Evolutionary conservation across 2,797 vertebrate species (phyloP), one percentile per base, ranked within the genome.

Genomic region (Carapus acus): DNA sequence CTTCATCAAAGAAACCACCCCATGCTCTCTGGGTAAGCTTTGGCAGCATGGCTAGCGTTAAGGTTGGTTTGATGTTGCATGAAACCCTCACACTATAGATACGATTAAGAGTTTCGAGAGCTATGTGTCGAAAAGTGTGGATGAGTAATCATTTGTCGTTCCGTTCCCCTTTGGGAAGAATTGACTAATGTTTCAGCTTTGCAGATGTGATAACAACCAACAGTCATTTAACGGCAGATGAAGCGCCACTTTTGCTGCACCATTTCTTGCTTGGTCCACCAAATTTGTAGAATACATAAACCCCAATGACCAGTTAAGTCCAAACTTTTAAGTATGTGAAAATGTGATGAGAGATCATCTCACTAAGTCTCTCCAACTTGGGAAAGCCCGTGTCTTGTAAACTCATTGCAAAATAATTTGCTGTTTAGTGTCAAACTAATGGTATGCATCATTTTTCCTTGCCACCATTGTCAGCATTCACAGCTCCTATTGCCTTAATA

Each of bases 1-100:
- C 47, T 74, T 71, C 9, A 65, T 79, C 73, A 78, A 73, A 78
- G 77, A 78, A 85, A 81, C 80, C 81, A 80, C 82, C 76, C 74
- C 48, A 67, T 71, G 61, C 64, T 64, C 65, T 70, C 37, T 50
- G 47, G 15, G 51, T 11, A 38, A 61, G 72, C 72, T 55, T 8
- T 14, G 59, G 45, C 47, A 6, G 34, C 41, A 50, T 34, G 21
- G 41, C 40, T 27, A 38, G 17, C 11, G 49, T 67, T 55, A 31
- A 48, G 20, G 43, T 60, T 34, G 21, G 18, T 3, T 21, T n/a
- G 39, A 4, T 6, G 9, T 20, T 50, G 41, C 40, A 43, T 13
- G 33, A 19, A 14, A 21, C 29, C 18, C 34, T 55, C 29, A 54
- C 37, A 5, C 13, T 51, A 19, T 38, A 29, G n/a, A 17, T 45